Base-by-base conservation (phyloP, 2,888 invertebrate species). In the Gryllus longicercus region DNA sequence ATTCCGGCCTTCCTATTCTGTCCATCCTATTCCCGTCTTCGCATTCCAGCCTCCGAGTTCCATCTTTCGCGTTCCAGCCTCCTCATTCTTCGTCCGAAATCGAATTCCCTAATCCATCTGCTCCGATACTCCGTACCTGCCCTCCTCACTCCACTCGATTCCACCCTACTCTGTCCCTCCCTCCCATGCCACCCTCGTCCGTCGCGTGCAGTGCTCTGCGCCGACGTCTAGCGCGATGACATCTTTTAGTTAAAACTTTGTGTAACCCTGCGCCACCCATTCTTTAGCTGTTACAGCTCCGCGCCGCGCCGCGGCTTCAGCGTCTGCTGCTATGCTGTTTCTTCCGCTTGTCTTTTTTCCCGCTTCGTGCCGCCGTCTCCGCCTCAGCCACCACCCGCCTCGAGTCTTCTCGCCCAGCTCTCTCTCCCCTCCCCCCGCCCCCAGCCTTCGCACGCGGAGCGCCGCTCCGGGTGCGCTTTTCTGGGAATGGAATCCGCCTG, bases 401-500 rank as follows among this genome's bases (percentile, higher is more conserved):
- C 49, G 11, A 4, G 63, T 63, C 63, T 63, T 63, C 16, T 63
- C 63, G n/a, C 63, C 11, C 63, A n/a, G 5, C 63, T 63, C 63
- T n/a, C 38, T 38, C n/a, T n/a, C 63, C 74, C 74, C 23, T 11
- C n/a, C 79, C 23, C 79, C 14, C 75, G 18, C 38, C 50, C 50
- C 12, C 77, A 38, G 38, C 38, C 38, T 8, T 38, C 38, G 38
- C 38, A 38, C 38, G 38, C 38, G 38, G 38, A 38, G 38, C 38
- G 38, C 38, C 38, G 38, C 38, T 8, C 38, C 38, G 63, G 63
- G 63, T n/a, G 77, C 63, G 76, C 77, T 79, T 79, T 79, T 79
- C 79, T 76, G 18, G 76, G 79, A 76, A 51, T 38, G 79, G 79
- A 79, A 79, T 75, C 75, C 75, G 75, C 63, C n/a, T 5, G 63